Conservation (phyloP, 2,888 invertebrate genomes). For the Aporophyla nigra region DNA sequence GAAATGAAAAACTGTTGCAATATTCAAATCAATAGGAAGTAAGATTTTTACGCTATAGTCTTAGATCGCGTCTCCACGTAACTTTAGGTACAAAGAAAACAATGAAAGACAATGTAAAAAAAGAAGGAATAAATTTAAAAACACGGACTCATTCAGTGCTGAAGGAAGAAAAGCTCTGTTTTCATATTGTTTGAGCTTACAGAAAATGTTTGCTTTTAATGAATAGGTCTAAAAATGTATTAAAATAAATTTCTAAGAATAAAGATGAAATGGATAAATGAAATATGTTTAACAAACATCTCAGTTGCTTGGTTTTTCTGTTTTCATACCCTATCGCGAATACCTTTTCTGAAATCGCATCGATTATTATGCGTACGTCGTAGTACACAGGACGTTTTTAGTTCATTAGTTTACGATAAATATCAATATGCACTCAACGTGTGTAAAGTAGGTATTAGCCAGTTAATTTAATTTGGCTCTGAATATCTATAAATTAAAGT, state of each 20-base stretch:
- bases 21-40: background rate
- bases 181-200: slow-evolving; percentile 10
- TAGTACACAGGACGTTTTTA: too few relatives aligned
- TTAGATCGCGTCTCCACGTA: background rate
- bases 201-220: background rate
- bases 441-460: too few relatives aligned
- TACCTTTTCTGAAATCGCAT: background rate
- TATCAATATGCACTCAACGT: too few relatives aligned
- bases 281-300: slow-evolving; percentile 12
- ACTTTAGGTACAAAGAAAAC: slow-evolving; percentile 8
- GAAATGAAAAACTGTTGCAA: background rate
- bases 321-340: background rate
- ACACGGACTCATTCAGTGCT: slow-evolving; percentile 17
- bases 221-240: background rate
- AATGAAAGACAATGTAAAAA: slow-evolving; percentile 12
- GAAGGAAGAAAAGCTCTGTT: slow-evolving; percentile 7
- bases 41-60: background rate
- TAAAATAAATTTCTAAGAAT: background rate
- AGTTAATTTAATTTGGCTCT: too few relatives aligned
- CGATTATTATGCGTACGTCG: background rate
- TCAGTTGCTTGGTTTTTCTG: background rate
- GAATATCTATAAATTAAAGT: too few relatives aligned
- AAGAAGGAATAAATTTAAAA: slow-evolving; percentile 8
- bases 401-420: too few relatives aligned
- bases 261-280: background rate